These are phyloP conservation scores for Antheraea mylitta DNA, from an alignment of 1,140 invertebrate genomes.

Conservation along the genomic window DNA sequence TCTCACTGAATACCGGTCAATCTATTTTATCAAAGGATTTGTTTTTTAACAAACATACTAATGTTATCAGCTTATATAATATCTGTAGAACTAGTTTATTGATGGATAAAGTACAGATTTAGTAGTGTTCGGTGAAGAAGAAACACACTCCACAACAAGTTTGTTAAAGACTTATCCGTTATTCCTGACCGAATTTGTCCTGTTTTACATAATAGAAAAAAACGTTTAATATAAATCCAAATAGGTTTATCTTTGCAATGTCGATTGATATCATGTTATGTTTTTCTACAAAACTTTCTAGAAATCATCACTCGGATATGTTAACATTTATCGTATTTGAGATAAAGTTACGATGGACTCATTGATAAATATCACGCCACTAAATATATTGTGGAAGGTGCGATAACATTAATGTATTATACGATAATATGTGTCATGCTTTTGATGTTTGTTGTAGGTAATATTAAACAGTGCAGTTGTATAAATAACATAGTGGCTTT, in stretches of 20 bases:
- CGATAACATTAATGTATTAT: neutral
- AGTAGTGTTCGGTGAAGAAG: too few relatives aligned
- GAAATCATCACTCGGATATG: neutral
- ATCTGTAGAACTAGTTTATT: too few relatives aligned
- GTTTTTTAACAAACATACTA: too few relatives aligned
- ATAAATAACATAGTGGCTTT: too few relatives aligned
- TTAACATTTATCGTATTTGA: neutral
- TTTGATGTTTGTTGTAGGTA: neutral
- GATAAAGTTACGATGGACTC: constrained; percentile 2
- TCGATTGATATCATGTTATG: neutral
- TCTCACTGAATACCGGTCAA: too few relatives aligned
- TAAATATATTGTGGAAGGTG: neutral
- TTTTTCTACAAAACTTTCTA: neutral
- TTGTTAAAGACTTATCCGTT: neutral
- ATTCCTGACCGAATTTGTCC: neutral
- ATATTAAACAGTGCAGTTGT: too few relatives aligned
- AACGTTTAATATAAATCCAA: neutral
- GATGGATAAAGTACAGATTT: too few relatives aligned
- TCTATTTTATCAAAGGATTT: too few relatives aligned
- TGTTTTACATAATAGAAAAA: neutral
- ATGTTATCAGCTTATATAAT: too few relatives aligned
- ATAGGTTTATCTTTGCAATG: neutral
- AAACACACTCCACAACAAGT: neutral
- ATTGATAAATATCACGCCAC: neutral
- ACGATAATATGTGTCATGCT: too few relatives aligned